Conservation (phyloP, 2,797 vertebrate genomes). For the Mormyrus proboscirostris region DNA sequence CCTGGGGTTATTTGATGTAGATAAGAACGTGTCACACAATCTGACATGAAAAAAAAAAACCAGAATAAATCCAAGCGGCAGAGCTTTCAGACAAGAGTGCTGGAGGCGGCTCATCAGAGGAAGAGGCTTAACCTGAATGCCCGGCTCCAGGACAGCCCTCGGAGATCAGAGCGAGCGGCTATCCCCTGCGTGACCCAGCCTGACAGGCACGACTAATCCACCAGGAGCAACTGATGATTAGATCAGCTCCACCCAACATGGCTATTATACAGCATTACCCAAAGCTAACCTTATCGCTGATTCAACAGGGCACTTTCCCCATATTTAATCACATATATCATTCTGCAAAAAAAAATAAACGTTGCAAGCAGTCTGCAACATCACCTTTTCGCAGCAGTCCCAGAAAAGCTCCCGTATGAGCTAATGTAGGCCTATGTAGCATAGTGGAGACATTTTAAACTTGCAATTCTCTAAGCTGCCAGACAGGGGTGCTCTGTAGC, state of each 20-base stretch:
- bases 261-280: not conserved
- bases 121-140: not conserved
- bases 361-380: not conserved
- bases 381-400: not conserved
- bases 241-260: not conserved
- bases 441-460: not conserved
- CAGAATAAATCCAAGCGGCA: not conserved
- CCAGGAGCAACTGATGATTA: not conserved
- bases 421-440: not conserved
- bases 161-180: not conserved
- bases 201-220: not conserved
- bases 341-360: not conserved
- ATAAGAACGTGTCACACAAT: not conserved
- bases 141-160: not conserved
- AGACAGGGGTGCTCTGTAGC: not conserved
- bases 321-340: not conserved
- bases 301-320: not conserved
- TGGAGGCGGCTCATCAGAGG: not conserved
- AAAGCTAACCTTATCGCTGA: not conserved
- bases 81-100: not conserved
- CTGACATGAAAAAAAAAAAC: not conserved
- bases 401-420: not conserved
- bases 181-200: not conserved
- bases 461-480: not conserved
- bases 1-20: not conserved